phyloP scores from a whole-genome alignment of 2,888 invertebrate species.

The Stenurella melanura region DNA sequence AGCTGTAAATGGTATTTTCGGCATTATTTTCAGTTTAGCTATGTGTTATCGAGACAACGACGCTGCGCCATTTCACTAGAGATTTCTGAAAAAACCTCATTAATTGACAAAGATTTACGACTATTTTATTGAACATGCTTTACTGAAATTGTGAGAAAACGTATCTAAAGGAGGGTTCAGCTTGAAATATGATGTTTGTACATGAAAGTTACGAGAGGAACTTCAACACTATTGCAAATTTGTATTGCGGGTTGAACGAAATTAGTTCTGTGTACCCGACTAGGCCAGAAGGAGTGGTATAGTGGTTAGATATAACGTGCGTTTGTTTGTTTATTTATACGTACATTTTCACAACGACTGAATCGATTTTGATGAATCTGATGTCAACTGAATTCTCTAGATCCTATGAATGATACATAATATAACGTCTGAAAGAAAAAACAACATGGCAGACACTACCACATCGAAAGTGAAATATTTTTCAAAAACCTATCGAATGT shows the following conservation, averaged over 20 bases:
- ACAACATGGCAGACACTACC: too few species aligned
- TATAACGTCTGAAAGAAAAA: too few species aligned
- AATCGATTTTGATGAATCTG: too few species aligned
- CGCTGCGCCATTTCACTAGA: neutral
- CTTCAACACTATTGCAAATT: neutral
- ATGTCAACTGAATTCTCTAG: too few species aligned
- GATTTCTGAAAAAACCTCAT: conserved; percentile 7
- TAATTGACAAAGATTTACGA: conserved; percentile 7
- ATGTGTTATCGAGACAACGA: neutral
- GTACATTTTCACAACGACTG: too few species aligned
- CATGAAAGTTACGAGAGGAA: neutral
- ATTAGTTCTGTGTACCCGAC: neutral
- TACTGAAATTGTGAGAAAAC: neutral
- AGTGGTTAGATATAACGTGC: too few species aligned
- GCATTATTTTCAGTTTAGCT: neutral
- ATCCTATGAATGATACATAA: too few species aligned
- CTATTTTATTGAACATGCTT: conserved; percentile 3
- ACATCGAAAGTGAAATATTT: too few species aligned
- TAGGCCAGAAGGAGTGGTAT: too few species aligned
- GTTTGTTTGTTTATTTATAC: too few species aligned
- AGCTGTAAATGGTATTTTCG: neutral
- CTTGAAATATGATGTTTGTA: conserved; percentile 7
- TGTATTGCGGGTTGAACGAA: neutral
- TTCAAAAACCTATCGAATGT: too few species aligned
- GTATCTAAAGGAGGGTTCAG: neutral